Percentiles rank a stretch among this genome's conserved stretches.
Conservation (phyloP, 2,113 vertebrate species). For the Siniperca chuatsi region DNA sequence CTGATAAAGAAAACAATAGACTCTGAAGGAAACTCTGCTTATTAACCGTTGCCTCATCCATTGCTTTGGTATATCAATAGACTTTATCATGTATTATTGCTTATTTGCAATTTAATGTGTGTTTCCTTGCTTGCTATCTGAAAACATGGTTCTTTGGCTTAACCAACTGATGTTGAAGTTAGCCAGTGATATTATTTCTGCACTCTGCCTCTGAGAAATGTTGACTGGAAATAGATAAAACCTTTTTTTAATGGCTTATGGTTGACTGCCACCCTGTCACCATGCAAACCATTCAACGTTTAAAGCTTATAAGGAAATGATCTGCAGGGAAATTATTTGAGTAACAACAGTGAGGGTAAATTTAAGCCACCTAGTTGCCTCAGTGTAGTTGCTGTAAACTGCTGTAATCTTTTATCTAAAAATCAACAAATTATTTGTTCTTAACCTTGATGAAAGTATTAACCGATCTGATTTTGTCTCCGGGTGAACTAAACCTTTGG, state of each 20-base stretch:
- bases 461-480: background rate
- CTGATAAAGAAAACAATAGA: background rate
- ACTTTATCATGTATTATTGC: background rate
- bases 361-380: background rate
- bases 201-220: background rate
- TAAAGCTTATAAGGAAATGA: background rate
- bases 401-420: background rate
- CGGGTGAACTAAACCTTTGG: background rate
- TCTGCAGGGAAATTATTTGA: background rate
- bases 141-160: constrained; percentile 28
- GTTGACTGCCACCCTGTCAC: background rate
- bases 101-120: background rate
- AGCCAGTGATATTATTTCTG: background rate
- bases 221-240: background rate
- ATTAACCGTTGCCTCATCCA: background rate
- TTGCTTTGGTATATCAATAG: background rate
- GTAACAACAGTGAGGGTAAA: background rate
- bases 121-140: background rate
- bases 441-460: background rate
- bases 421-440: background rate
- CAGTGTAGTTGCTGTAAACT: background rate
- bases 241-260: background rate
- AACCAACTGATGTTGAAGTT: background rate
- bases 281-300: background rate
- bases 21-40: background rate